Evolutionary conservation across 1,140 invertebrate genomes (phyloP).

Genomic region (Drosophila nannoptera): DNA sequence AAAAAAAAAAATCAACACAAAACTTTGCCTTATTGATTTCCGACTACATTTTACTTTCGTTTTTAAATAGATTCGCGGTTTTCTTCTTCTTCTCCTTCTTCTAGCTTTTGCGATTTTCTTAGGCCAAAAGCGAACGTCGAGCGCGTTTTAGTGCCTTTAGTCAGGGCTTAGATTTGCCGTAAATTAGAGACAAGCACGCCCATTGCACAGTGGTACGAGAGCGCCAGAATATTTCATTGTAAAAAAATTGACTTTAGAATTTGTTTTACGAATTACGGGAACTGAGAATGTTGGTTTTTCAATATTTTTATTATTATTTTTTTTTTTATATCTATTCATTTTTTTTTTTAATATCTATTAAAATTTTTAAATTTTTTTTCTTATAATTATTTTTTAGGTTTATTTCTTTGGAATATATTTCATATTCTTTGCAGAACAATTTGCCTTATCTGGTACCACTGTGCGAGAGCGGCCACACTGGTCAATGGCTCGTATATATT

Average conservation of each 20-base stretch:
- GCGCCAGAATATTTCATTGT: background rate
- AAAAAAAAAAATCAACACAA: slow-evolving; percentile 14
- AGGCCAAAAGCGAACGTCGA: slow-evolving; percentile 12
- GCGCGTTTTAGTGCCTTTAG: slow-evolving; percentile 2
- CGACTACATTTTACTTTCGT: slow-evolving; percentile 28
- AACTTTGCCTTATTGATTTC: slow-evolving; percentile 37
- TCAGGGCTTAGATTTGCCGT: background rate
- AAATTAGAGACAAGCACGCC: slow-evolving; percentile 22
- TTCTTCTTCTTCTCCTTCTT: slow-evolving; percentile 9
- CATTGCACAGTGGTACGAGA: slow-evolving; percentile 36
- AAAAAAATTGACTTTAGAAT: no score
- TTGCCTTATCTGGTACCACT: slow-evolving; percentile 26
- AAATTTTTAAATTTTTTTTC: background rate
- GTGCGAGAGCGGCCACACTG: slow-evolving; percentile 28
- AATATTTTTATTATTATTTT: background rate
- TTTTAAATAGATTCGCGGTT: slow-evolving; percentile 20
- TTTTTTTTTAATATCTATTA: background rate
- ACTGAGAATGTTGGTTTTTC: background rate
- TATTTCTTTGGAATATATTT: background rate
- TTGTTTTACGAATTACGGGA: background rate
- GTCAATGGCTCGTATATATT: slow-evolving; percentile 34
- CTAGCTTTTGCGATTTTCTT: slow-evolving; percentile 8
- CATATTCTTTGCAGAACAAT: no score
- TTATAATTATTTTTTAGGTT: background rate
- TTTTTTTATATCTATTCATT: no score